These are phyloP conservation scores for Varanus salvator DNA, from an alignment of 2,113 vertebrate genomes.

Conservation along the genomic window DNA sequence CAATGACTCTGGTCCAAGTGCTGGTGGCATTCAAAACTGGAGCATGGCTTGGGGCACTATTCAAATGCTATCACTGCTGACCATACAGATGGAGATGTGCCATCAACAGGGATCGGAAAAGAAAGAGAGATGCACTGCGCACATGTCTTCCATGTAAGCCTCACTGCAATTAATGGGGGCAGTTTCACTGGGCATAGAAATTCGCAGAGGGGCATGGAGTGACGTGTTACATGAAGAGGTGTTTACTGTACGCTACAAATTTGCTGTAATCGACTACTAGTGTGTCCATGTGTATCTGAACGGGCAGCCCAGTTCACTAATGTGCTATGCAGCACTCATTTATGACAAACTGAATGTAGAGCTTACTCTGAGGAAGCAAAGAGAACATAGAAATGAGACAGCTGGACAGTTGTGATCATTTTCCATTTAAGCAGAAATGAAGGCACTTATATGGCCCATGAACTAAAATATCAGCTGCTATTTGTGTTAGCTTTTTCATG, in stretches of 20 bases:
- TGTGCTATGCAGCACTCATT: conserved; percentile 32
- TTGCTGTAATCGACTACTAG: too few relatives aligned
- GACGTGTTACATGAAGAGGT: fast-evolving
- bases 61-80: neutral
- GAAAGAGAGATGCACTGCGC: too few relatives aligned
- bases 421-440: conserved; percentile 8
- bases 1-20: too few relatives aligned
- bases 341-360: conserved; percentile 24
- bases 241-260: too few relatives aligned
- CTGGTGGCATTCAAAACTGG: too few relatives aligned
- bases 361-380: conserved; percentile 12
- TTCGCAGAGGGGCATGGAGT: neutral
- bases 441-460: too few relatives aligned
- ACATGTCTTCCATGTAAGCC: neutral
- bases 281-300: neutral
- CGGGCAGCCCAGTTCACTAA: conserved; percentile 41
- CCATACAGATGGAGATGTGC: too few relatives aligned
- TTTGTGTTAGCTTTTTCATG: conserved; percentile 40
- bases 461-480: conserved; percentile 41
- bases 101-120: neutral
- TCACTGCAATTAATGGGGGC: neutral
- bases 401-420: conserved; percentile 36
- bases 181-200: neutral
- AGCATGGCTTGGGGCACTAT: neutral
- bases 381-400: conserved; percentile 34